Evolutionary conservation across 2,113 vertebrate species (phyloP), one percentile per base, ranked within the genome.

Genomic region (Oostethus manadensis): DNA sequence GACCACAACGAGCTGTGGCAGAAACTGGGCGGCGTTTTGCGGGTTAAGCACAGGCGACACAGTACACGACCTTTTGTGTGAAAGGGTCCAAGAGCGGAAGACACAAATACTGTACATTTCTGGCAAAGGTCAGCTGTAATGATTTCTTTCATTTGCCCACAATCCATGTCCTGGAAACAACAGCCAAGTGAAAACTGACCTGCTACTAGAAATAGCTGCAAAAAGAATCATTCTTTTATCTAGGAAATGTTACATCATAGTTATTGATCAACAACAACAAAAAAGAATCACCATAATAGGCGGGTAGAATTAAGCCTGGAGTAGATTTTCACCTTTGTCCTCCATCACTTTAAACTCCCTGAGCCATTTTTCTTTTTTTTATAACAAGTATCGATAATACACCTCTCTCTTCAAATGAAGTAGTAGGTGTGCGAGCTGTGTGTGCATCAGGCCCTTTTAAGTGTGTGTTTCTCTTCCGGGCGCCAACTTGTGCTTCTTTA

Each of bases 311-410:
- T 0, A 16, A 51, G 20, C 26, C 40, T 26, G 8, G 17, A 57
- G 51, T 23, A 11, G 15, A 33, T 20, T 42, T 57, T 48, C 5
- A 43, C 17, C 0, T 58, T 53, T 10, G 15, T 38, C 55, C 6
- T 49, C 7, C 17, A 29, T 66, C 55, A 45, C 55, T 66, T 65
- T 55, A 47, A 62, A 73, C 61, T 55, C 50, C 49, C 49, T 22
- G 29, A 42, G 10, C n/a, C 29, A 17, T 67, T 64, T 76, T 55
- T 66, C 13, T 14, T 42, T 42, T 64, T 64, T 70, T 70, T 58
- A 77, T 70, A 70, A 74, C 47, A 49, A 56, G 51, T 76, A 76
- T 76, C 60, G 72, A 78, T 64, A 59, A 55, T 56, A 22, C n/a
- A 51, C 51, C 48, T 57, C 54, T 60, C 68, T 72, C 68, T 71